Percentiles rank a stretch among this genome's conserved stretches.
phyloP scores from a whole-genome alignment of 2,113 vertebrate genomes.

The Ahaetulla prasina region DNA sequence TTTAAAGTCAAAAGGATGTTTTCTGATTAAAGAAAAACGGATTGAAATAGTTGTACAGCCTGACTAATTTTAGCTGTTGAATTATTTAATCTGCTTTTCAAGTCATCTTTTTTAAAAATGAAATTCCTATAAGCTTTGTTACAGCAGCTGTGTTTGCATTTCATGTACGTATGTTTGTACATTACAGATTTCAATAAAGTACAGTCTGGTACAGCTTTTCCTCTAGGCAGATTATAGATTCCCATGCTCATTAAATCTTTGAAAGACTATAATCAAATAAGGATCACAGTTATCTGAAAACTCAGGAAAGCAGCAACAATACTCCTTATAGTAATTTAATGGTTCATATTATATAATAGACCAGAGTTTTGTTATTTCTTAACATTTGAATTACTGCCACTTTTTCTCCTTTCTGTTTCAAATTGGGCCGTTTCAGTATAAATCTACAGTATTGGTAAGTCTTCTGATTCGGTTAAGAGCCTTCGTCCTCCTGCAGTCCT shows the following conservation, averaged over 20 bases:
- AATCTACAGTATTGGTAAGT: neutral
- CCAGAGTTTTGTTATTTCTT: constrained; percentile 33
- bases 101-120: constrained; percentile 10
- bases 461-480: neutral
- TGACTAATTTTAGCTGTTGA: constrained; percentile 36
- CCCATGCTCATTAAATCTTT: constrained; percentile 55
- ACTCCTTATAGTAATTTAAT: neutral
- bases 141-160: constrained; percentile 55
- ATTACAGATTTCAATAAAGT: constrained; percentile 53
- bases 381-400: constrained; percentile 27
- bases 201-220: constrained; percentile 32
- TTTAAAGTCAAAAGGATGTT: constrained; percentile 31
- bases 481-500: neutral
- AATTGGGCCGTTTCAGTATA: neutral
- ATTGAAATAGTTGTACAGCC: constrained; percentile 33
- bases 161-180: constrained; percentile 53
- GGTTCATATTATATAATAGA: constrained; percentile 31
- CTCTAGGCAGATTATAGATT: constrained; percentile 54
- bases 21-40: constrained; percentile 33
- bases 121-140: constrained; percentile 43
- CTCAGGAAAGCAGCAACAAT: constrained; percentile 39
- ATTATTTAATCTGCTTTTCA: constrained; percentile 45
- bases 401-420: neutral
- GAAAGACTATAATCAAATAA: constrained; percentile 43
- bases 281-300: constrained; percentile 40